These are phyloP conservation scores for Ernsta delagoae DNA, from an alignment of 2,888 invertebrate species.

Conservation along the genomic window DNA sequence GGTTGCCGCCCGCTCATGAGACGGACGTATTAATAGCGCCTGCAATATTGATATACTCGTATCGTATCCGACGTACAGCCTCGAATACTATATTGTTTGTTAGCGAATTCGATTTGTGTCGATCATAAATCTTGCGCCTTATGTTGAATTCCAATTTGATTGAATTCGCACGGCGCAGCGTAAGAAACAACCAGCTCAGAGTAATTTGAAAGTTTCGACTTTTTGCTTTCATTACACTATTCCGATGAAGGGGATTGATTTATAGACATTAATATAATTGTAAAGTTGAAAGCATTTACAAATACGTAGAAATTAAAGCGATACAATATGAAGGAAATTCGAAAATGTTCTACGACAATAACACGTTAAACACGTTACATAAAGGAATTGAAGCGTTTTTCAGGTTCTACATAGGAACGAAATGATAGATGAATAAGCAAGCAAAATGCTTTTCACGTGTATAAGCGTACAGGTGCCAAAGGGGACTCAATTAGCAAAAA, in stretches of 20 bases:
- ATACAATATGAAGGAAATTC: neutral
- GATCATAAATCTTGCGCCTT: slow-evolving; percentile 85
- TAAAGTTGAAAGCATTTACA: neutral
- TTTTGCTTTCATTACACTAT: slow-evolving; percentile 32
- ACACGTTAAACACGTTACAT: neutral
- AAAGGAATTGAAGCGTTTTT: slow-evolving; percentile 17
- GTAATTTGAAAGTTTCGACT: slow-evolving; percentile 42
- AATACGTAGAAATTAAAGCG: neutral
- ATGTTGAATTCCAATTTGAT: slow-evolving; percentile 80
- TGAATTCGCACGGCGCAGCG: slow-evolving; percentile 70
- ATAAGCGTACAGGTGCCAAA: slow-evolving; percentile 62
- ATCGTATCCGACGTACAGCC: slow-evolving; percentile 79
- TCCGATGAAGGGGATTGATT: slow-evolving; percentile 15
- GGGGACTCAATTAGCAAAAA: slow-evolving; percentile 82
- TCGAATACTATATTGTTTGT: slow-evolving; percentile 84
- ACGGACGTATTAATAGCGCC: slow-evolving; percentile 85
- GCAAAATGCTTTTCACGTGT: slow-evolving; percentile 42
- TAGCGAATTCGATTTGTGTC: slow-evolving; percentile 84
- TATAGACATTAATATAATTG: slow-evolving; percentile 12
- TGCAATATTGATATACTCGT: slow-evolving; percentile 85
- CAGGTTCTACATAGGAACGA: slow-evolving; percentile 64
- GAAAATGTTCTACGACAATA: neutral
- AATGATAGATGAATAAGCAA: slow-evolving; percentile 64
- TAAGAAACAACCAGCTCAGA: slow-evolving; percentile 51
- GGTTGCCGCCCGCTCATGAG: slow-evolving; percentile 76